phyloP scores from a whole-genome alignment of 2,888 invertebrate genomes.

The Tuta absoluta region DNA sequence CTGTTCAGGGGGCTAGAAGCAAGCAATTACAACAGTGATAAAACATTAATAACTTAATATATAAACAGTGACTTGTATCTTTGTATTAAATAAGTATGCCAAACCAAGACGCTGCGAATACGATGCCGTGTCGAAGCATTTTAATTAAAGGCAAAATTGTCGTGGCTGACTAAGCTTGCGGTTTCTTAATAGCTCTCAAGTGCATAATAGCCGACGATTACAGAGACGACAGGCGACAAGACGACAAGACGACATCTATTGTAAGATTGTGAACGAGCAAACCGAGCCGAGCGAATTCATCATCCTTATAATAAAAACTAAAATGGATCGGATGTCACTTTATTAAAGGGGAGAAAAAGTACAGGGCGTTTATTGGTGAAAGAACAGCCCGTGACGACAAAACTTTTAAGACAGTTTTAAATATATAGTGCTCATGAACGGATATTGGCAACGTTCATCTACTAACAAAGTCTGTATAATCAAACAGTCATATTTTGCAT shows the following conservation, averaged over 20 bases:
- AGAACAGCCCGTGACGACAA: neutral
- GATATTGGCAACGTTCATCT: too few species aligned
- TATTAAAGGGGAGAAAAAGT: neutral
- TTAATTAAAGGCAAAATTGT: constrained; percentile 16
- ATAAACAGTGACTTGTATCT: neutral
- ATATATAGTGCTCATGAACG: neutral
- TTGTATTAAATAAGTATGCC: neutral
- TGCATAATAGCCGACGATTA: constrained; percentile 49
- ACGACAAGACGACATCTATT: neutral
- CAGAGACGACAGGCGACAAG: constrained; percentile 28
- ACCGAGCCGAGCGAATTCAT: constrained; percentile 7
- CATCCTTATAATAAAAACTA: constrained; percentile 7
- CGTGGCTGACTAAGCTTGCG: constrained; percentile 19
- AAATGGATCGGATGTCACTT: constrained; percentile 6
- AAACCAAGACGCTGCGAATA: neutral
- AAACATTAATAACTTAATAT: neutral
- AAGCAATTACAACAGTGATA: neutral
- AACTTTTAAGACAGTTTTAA: neutral
- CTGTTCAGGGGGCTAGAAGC: too few species aligned
- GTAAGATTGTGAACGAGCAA: constrained; percentile 3
- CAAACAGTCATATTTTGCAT: too few species aligned
- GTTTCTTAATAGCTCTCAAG: constrained; percentile 22
- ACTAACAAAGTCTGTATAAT: too few species aligned
- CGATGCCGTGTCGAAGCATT: constrained; percentile 9
- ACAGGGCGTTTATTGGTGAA: neutral